Evolutionary conservation across 2,797 vertebrate species (phyloP).

Genomic region (Morelia viridis): DNA sequence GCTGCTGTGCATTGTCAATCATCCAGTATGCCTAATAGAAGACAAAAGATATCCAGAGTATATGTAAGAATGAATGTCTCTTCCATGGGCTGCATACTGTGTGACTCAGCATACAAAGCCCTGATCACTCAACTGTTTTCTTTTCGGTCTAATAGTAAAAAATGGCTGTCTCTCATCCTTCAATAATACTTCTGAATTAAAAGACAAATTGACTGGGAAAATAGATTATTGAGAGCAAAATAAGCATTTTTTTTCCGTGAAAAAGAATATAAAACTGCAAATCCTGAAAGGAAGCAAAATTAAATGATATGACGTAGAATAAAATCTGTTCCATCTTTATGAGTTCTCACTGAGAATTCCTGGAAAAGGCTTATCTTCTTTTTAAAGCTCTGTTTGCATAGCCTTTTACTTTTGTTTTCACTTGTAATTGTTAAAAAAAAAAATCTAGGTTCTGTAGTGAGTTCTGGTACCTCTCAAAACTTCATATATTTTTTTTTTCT

Average conservation of each 20-base stretch:
- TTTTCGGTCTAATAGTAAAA: background rate
- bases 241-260: background rate
- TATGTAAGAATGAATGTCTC: conserved; percentile 13
- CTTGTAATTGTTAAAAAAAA: too few relatives aligned
- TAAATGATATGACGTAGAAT: background rate
- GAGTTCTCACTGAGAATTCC: background rate
- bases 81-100: background rate
- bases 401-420: background rate
- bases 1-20: conserved; percentile 7
- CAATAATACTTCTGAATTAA: background rate
- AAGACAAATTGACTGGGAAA: background rate
- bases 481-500: background rate
- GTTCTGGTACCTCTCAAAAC: background rate
- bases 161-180: background rate
- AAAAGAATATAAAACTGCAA: background rate
- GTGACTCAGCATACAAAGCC: conserved; percentile 9
- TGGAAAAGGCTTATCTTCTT: background rate
- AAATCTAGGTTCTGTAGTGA: background rate
- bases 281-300: too few relatives aligned
- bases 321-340: background rate
- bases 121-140: background rate
- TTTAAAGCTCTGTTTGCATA: background rate
- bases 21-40: conserved; percentile 17
- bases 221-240: background rate
- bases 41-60: background rate